Evolutionary conservation across 1,140 invertebrate species (phyloP).

Genomic region (Steinernema khuongi): DNA sequence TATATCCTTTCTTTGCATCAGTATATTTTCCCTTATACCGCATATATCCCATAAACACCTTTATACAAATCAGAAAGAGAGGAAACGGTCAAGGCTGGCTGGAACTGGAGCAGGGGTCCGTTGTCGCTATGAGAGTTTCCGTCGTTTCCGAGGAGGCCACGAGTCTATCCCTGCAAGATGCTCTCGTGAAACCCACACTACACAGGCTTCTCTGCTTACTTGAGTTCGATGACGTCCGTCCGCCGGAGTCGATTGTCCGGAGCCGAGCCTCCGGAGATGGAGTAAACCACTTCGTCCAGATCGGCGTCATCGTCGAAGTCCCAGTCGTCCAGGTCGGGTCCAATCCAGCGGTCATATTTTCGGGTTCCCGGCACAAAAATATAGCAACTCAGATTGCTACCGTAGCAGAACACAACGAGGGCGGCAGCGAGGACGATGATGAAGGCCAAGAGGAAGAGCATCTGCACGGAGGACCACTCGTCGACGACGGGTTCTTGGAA

Average conservation of each 20-base stretch:
- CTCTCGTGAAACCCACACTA: not conserved
- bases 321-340: constrained; percentile 4
- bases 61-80: not conserved
- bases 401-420: not conserved
- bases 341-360: constrained; percentile 7
- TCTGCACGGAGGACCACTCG: not conserved
- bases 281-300: constrained; percentile 7
- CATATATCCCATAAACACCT: not conserved
- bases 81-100: not conserved
- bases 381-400: not conserved
- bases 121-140: not conserved
- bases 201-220: not conserved
- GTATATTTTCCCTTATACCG: not conserved
- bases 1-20: too few relatives aligned
- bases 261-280: not conserved
- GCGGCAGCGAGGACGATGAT: not conserved
- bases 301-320: constrained; percentile 9
- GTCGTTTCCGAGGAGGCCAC: not conserved
- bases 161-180: not conserved
- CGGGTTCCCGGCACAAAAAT: not conserved
- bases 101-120: not conserved
- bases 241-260: not conserved
- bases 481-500: not conserved
- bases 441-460: constrained; percentile 5
- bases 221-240: not conserved